Evolutionary conservation across 2,113 vertebrate species (phyloP), one percentile per base, ranked within the genome.

Genomic region (Crotalus helleri): DNA sequence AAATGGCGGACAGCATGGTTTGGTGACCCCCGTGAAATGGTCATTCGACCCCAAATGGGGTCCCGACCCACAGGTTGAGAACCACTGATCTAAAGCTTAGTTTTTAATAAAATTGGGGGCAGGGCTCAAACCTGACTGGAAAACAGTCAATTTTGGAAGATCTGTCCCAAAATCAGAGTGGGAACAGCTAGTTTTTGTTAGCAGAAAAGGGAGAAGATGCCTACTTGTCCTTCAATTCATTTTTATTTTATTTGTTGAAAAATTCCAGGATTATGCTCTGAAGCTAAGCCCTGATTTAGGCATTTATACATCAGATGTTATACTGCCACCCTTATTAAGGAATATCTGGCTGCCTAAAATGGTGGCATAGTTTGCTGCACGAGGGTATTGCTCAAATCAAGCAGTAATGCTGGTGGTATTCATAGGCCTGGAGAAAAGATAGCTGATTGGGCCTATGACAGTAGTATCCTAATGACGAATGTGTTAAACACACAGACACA

Each of bases 361-460:
- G 88, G 88, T 90, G 92, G 92, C 55, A 29, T 51, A 49, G 57
- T 49, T 33, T 86, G n/a, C 57, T n/a, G 23, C 13, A 19, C 33
- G 4, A 24, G 4, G 54, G 90, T 46, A 54, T 46, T 53, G 81
- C 81, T 51, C 49, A 59, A 87, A 93, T 90, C 81, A 86, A 44
- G 26, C 49, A 54, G 57, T 12, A 64, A 29, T 39, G 85, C 57
- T 61, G 57, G 33, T 64, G 57, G 57, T 64, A 61, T 93, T 93
- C 55, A 64, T 13, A 90, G 49, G 89, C 88, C 46, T 93, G 13
- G 44, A 93, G 61, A 93, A 90, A 93, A 87, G 81, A 93, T 90
- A 90, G 92, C 92, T 90, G 92, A 93, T 90, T 64, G n/a, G 81
- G 92, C 81, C 89, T 90, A 93, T 90, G 89, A 89, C 89, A 90